phyloP scores from a whole-genome alignment of 2,888 invertebrate genomes.

The Lycophotia porphyrea region DNA sequence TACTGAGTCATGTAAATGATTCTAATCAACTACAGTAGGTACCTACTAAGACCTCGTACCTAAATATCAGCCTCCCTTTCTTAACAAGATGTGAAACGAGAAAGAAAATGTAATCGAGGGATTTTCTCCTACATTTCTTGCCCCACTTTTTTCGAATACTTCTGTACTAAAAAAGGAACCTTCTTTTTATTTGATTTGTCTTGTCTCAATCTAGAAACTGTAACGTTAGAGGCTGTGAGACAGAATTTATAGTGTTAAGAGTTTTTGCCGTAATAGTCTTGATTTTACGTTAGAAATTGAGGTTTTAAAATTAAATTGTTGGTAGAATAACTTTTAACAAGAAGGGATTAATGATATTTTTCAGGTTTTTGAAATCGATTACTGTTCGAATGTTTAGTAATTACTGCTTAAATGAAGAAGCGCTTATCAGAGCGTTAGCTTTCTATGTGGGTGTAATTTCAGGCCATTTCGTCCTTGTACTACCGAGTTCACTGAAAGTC shows the following conservation, averaged over 20 bases:
- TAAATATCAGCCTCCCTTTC: conserved; percentile 30
- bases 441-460: background rate
- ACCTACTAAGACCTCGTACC: conserved; percentile 14
- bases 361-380: background rate
- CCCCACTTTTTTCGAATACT: conserved; percentile 49
- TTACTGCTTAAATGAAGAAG: background rate
- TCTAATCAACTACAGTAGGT: conserved; percentile 46
- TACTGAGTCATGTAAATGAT: conserved; percentile 23
- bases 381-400: background rate
- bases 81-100: conserved; percentile 54
- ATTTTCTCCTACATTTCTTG: conserved; percentile 53
- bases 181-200: conserved; percentile 58
- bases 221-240: conserved; percentile 33
- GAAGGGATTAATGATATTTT: background rate
- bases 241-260: conserved; percentile 35
- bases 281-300: background rate
- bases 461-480: background rate
- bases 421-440: background rate
- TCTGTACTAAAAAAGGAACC: conserved; percentile 48
- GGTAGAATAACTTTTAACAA: background rate
- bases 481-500: too few relatives aligned
- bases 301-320: background rate
- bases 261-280: conserved; percentile 11
- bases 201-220: conserved; percentile 55
- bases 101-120: conserved; percentile 56